These are phyloP conservation scores for Phaonia tiefii DNA, from an alignment of 2,888 invertebrate genomes.

Conservation along the genomic window DNA sequence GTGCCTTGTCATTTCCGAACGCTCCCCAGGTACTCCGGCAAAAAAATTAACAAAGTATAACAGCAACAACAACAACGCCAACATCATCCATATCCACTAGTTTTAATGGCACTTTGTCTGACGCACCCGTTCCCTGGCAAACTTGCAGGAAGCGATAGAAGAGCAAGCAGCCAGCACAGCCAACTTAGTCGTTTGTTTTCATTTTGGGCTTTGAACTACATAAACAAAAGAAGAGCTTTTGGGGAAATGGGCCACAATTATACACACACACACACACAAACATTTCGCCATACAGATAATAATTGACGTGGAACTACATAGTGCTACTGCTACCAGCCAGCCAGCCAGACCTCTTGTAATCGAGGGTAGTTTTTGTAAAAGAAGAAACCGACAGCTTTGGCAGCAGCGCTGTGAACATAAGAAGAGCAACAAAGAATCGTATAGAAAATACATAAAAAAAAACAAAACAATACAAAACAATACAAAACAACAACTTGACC, in stretches of 20 bases:
- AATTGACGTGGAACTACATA: not conserved
- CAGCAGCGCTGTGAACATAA: conserved; percentile 1
- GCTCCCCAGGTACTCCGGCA: conserved; percentile 61
- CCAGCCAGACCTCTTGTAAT: conserved; percentile 5
- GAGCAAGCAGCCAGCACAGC: conserved; percentile 18
- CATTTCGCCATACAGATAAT: conserved; percentile 37
- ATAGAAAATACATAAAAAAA: conserved; percentile 45
- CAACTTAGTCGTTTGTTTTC: conserved; percentile 57
- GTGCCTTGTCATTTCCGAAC: conserved; percentile 63
- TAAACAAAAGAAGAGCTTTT: conserved; percentile 49
- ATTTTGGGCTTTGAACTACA: conserved; percentile 43
- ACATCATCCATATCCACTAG: conserved; percentile 42
- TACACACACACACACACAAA: conserved; percentile 37
- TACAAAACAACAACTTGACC: conserved; percentile 72
- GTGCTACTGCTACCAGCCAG: not conserved
- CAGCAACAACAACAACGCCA: conserved; percentile 32
- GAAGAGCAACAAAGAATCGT: conserved; percentile 29
- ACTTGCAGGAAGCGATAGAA: not conserved
- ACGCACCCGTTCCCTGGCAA: conserved; percentile 54
- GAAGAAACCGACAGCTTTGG: conserved; percentile 4
- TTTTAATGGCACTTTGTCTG: conserved; percentile 51
- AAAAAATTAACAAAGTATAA: conserved; percentile 62
- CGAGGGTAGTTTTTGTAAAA: conserved; percentile 56
- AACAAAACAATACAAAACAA: conserved; percentile 35
- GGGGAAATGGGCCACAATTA: conserved; percentile 58